Evolutionary conservation across 2,888 invertebrate genomes (phyloP), one percentile per base, ranked within the genome.

Genomic region (Coelopa pilipes): DNA sequence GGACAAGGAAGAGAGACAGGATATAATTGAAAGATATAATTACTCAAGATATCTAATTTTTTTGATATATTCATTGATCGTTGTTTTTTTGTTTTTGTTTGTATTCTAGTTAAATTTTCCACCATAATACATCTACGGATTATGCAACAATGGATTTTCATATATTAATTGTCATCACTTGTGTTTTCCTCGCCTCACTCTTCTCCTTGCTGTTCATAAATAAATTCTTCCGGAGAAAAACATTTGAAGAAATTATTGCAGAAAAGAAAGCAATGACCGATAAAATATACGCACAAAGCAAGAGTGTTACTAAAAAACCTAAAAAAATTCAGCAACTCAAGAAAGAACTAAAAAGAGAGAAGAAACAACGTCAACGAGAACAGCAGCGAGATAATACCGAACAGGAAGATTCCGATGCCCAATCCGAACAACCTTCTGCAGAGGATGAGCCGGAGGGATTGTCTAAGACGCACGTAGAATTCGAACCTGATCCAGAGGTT

Each of bases 91-190:
- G n/a, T 34, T 59, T 49, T 70, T 19, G n/a, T n/a, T 24, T 17
- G 10, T 59, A 15, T 57, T 70, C 10, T 11, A 59, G 60, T 47
- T 70, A 53, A 55, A 24, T 49, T 49, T 47, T 60, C 45, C 47
- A 49, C 49, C 70, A 13, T 60, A 21, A 24, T 70, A 24, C 60
- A 60, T 59, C 49, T 24, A 13, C 46, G 82, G 83, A 82, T 76
- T 85, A 87, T 86, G 86, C 85, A 85, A 87, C 84, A 80, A 88
- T 88, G 88, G 88, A 88, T 82, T 84, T 87, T 75, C 86, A 87
- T 80, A 84, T 87, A 79, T 83, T 87, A 79, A 83, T 85, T 79
- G 85, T 88, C 78, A 87, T 88, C 81, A 83, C 85, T 77, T 86
- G 87, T 80, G 85, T 88, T 69, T 85, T 88, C 78, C 80, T 86